phyloP scores from a whole-genome alignment of 2,113 vertebrate genomes.

The Indri indri region DNA sequence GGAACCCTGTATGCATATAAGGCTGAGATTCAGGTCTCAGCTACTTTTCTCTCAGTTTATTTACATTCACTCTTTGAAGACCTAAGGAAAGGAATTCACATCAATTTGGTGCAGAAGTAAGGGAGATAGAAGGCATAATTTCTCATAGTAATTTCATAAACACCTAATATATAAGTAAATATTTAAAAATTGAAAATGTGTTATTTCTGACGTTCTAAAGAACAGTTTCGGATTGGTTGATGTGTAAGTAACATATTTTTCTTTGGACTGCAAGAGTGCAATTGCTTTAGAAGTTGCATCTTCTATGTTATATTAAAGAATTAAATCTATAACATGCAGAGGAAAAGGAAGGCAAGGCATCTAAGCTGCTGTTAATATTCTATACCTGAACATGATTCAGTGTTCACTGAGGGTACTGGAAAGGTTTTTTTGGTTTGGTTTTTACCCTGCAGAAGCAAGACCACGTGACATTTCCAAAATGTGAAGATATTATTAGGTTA shows the following conservation, averaged over 20 bases:
- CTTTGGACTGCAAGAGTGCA: neutral
- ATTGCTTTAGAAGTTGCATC: conserved; percentile 37
- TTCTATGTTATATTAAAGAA: conserved; percentile 20
- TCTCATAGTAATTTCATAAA: neutral
- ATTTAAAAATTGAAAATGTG: neutral
- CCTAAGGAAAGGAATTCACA: conserved; percentile 5
- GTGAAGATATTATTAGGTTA: neutral
- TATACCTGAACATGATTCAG: neutral
- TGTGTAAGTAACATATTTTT: neutral
- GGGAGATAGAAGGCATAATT: neutral
- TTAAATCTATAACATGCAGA: conserved; percentile 15
- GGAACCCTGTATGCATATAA: neutral
- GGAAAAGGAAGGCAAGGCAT: neutral
- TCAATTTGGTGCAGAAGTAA: neutral
- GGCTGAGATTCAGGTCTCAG: neutral
- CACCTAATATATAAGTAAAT: conserved; percentile 14
- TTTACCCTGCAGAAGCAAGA: neutral
- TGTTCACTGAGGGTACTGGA: neutral
- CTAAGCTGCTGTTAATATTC: conserved; percentile 26
- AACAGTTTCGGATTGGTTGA: neutral
- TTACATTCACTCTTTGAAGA: neutral
- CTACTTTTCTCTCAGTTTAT: neutral
- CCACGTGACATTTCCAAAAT: neutral
- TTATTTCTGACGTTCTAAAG: conserved; percentile 27
- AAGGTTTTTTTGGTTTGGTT: neutral